Evolutionary conservation across 1,140 invertebrate genomes (phyloP).

Genomic region (Heliconius himera): DNA sequence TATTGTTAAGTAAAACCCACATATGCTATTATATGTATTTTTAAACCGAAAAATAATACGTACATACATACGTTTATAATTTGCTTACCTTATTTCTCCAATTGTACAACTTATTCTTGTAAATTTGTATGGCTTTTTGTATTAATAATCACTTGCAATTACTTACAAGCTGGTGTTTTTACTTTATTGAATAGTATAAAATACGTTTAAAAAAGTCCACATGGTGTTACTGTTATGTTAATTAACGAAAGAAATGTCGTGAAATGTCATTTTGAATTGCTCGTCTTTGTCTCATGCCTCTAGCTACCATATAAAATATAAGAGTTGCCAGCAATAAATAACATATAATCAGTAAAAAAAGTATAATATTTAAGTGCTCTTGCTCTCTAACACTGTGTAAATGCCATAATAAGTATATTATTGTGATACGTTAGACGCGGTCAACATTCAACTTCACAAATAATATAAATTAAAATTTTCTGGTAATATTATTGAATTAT

Average conservation of each 20-base stretch:
- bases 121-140: slow-evolving; percentile 10
- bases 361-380: not conserved
- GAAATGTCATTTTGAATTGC: not conserved
- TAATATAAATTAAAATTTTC: slow-evolving; percentile 6
- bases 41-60: not conserved
- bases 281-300: not conserved
- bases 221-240: not conserved
- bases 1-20: not conserved
- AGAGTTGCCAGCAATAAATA: no score
- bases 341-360: not conserved
- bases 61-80: not conserved
- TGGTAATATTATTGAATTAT: slow-evolving; percentile 56
- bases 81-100: not conserved
- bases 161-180: not conserved
- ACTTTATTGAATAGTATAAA: slow-evolving; percentile 2
- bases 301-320: no score
- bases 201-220: not conserved
- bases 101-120: not conserved
- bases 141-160: not conserved
- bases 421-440: not conserved
- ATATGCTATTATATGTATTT: not conserved
- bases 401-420: not conserved
- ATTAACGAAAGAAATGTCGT: not conserved
- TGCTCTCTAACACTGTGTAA: not conserved
- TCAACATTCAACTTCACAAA: not conserved